These are phyloP conservation scores for Eulemur coronatus DNA, from an alignment of 2,797 vertebrate genomes.

Conservation along the genomic window DNA sequence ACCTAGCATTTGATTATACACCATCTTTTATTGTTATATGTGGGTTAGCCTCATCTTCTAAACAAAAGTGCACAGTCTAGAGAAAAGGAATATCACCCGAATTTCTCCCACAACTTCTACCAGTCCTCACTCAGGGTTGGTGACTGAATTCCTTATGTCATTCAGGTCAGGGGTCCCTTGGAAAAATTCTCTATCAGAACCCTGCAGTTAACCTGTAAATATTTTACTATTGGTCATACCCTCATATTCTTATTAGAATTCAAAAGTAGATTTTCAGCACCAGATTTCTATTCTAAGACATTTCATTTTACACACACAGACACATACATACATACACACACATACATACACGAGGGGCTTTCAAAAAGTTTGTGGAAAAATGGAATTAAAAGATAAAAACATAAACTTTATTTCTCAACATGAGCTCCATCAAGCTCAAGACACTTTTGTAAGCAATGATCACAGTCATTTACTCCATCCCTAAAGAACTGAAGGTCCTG, in stretches of 20 bases:
- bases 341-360: not conserved
- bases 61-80: not conserved
- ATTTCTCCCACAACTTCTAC: not conserved
- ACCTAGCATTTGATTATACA: not conserved
- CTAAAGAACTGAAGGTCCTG: not conserved
- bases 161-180: not conserved
- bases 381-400: not conserved
- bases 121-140: not conserved
- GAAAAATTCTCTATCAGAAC: not conserved
- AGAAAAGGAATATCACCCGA: not conserved
- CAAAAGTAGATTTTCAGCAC: not conserved
- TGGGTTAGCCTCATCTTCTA: not conserved
- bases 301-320: not conserved
- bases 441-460: not conserved
- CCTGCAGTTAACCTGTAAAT: not conserved
- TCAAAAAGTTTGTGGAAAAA: not conserved
- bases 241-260: conserved; percentile 15
- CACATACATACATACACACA: not conserved
- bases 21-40: not conserved
- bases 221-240: not conserved
- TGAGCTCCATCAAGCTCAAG: not conserved
- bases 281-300: conserved; percentile 13
- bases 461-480: not conserved
- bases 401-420: not conserved
- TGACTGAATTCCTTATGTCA: not conserved